A percentile compares a stretch with the other conserved stretches of the same genome.
Evolutionary conservation across 2,888 invertebrate species (phyloP).

Genomic region (Helicoverpa assulta): DNA sequence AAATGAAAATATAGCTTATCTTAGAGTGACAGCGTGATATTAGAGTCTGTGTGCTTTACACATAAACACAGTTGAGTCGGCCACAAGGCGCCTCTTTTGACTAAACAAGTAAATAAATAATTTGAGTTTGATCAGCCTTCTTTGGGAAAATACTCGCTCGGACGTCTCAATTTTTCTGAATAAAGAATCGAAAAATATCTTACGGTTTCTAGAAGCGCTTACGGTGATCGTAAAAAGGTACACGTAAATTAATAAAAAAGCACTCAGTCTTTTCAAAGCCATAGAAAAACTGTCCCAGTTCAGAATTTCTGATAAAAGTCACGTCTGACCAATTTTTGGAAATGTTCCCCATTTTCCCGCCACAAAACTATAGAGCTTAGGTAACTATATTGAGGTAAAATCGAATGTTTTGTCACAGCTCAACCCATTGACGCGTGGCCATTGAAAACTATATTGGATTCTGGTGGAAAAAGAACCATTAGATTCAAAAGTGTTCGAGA

Average conservation of each 20-base stretch:
- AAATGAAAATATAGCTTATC: neutral
- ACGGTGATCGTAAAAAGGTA: neutral
- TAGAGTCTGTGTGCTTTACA: too few species aligned
- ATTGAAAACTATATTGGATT: constrained; percentile 43
- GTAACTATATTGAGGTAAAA: constrained; percentile 16
- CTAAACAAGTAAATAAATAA: too few species aligned
- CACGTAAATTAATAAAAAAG: neutral
- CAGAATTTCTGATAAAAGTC: neutral
- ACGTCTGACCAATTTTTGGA: constrained; percentile 11
- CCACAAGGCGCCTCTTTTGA: too few species aligned
- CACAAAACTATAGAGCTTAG: constrained; percentile 16
- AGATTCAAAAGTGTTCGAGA: constrained; percentile 30
- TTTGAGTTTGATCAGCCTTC: too few species aligned
- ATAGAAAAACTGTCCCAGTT: neutral
- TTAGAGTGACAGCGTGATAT: too few species aligned
- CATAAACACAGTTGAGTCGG: too few species aligned
- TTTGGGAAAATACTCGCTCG: too few species aligned
- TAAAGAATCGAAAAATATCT: neutral
- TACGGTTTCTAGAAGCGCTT: neutral
- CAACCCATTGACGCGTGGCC: constrained; percentile 17
- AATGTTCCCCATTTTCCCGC: neutral
- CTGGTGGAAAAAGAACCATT: neutral
- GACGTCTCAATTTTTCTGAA: neutral
- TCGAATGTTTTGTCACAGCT: constrained; percentile 26
- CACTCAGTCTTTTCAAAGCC: neutral